phyloP scores from a whole-genome alignment of 2,888 invertebrate genomes.

The Laothoe populi region DNA sequence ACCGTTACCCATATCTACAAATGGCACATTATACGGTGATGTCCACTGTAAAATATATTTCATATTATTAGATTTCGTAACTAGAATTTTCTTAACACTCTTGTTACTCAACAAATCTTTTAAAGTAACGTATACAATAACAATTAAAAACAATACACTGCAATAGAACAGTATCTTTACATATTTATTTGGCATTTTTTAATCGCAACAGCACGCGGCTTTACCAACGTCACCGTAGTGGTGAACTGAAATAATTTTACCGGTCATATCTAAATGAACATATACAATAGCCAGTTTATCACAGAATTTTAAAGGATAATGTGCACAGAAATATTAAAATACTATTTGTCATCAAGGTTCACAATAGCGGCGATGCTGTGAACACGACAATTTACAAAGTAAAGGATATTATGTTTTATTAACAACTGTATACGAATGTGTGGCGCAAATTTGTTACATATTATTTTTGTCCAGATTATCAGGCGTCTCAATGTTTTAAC shows the following conservation, averaged over 20 bases:
- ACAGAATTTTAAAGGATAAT: neutral
- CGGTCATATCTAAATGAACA: too few relatives aligned
- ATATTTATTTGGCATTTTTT: constrained; percentile 19
- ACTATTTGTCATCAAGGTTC: neutral
- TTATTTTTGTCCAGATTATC: neutral
- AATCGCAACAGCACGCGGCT: constrained; percentile 9
- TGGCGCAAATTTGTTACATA: neutral
- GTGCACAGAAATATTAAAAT: neutral
- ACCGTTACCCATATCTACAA: constrained; percentile 58
- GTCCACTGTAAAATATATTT: constrained; percentile 69
- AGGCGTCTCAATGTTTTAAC: neutral
- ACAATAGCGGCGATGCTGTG: neutral
- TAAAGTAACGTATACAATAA: constrained; percentile 14
- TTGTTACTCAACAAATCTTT: constrained; percentile 27
- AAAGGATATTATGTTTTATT: neutral
- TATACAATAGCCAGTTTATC: constrained; percentile 1
- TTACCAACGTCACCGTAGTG: neutral
- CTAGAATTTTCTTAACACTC: neutral
- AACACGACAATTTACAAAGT: neutral
- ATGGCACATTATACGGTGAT: constrained; percentile 50
- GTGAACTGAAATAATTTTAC: constrained; percentile 14
- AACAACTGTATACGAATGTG: neutral
- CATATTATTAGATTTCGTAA: constrained; percentile 29
- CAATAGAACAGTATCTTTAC: constrained; percentile 22
- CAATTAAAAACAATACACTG: constrained; percentile 20